Evolutionary conservation across 2,888 invertebrate species (phyloP), one percentile per base, ranked within the genome.

Genomic region (Pandemis cinnamomeana): DNA sequence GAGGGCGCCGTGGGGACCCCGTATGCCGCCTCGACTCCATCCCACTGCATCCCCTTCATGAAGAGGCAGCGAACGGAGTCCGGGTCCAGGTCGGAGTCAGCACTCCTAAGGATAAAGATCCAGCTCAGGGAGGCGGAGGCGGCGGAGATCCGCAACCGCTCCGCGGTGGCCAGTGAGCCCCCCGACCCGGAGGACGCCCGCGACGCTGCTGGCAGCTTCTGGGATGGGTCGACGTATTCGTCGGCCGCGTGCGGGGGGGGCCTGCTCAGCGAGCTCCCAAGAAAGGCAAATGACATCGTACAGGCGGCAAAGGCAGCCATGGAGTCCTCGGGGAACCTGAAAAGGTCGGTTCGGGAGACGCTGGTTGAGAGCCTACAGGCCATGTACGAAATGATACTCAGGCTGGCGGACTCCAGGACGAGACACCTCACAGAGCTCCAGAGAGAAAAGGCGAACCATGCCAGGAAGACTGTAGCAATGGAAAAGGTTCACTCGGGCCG

Each of bases 361-460:
- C 15, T 44, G 15, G 62, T 62, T 0, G 62, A 62, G 15, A 2
- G n/a, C 3, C 7, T 62, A 7, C 62, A 62, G 0, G 0, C 15
- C 0, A 13, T 62, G 8, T 62, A 62, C 44, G 44, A 62, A 8
- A 62, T 62, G 62, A 44, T 62, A 1, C 44, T 62, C 6, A n/a
- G 62, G 6, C 62, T 62, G 15, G 44, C 62, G n/a, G 62, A 62
- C 62, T 62, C 62, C 8, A 10, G 62, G 2, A 44, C 62, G 3
- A 6, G 62, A 1, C 62, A 44, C 15, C n/a, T 62, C 7, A 15
- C 44, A 7, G 62, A 44, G 42, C 42, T 62, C 15, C 42, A 62
- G 6, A 44, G 62, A 5, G 62, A 62, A 15, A 62, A 0, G 15
- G 5, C 41, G n/a, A 7, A 7, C n/a, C n/a, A 44, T 1, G n/a